Evolutionary conservation across 2,888 invertebrate genomes (phyloP).

Genomic region (Augiades crinisus): DNA sequence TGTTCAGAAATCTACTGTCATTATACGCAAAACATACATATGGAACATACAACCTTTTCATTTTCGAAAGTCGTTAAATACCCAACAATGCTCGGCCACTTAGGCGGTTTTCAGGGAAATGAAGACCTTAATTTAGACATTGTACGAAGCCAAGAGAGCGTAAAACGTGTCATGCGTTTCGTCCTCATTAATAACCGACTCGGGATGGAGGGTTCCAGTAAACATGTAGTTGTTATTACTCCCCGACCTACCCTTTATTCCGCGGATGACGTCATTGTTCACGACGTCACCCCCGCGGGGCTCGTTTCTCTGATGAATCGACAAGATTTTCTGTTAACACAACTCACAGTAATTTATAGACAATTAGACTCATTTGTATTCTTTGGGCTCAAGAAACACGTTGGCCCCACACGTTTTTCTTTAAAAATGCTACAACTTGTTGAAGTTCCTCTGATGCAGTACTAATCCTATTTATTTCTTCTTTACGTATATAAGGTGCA

Average conservation of each 20-base stretch:
- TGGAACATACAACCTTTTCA: too few species aligned
- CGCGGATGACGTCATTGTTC: slow-evolving; percentile 35
- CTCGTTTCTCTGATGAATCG: slow-evolving; percentile 29
- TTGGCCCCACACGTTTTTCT: too few species aligned
- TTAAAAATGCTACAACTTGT: too few species aligned
- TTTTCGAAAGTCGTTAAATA: too few species aligned
- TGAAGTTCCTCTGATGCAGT: too few species aligned
- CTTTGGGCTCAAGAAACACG: background rate
- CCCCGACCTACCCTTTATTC: slow-evolving; percentile 33
- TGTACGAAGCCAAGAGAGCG: slow-evolving; percentile 27
- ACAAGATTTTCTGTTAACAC: slow-evolving; percentile 29
- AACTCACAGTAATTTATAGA: slow-evolving; percentile 21
- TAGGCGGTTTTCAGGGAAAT: background rate
- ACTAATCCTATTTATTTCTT: too few species aligned
- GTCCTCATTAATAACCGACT: slow-evolving; percentile 39
- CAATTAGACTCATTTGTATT: background rate
- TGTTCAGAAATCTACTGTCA: too few species aligned
- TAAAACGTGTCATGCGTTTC: slow-evolving; percentile 23
- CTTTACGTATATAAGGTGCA: too few species aligned
- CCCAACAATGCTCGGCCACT: background rate
- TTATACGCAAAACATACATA: too few species aligned
- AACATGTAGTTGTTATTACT: slow-evolving; percentile 34
- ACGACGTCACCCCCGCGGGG: slow-evolving; percentile 25
- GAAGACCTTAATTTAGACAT: slow-evolving; percentile 13
- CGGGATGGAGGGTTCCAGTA: slow-evolving; percentile 33